These are phyloP conservation scores for Phortica magna DNA, from an alignment of 2,888 invertebrate species.

Conservation along the genomic window DNA sequence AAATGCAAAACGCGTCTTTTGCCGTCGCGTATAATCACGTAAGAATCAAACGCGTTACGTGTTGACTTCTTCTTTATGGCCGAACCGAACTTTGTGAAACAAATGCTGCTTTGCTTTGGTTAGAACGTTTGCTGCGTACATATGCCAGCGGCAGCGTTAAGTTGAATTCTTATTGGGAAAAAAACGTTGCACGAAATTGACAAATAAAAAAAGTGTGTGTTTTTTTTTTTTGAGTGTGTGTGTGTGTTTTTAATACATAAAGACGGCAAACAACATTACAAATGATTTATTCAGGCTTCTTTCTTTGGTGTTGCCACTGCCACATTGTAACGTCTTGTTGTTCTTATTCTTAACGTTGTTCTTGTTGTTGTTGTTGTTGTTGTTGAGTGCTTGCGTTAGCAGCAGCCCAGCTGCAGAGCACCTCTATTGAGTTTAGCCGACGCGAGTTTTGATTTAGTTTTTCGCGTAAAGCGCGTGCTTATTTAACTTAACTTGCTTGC, in stretches of 20 bases:
- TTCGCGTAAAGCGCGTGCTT: conserved; percentile 28
- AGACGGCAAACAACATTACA: conserved; percentile 32
- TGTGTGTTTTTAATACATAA: conserved; percentile 41
- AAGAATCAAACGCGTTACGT: too few relatives aligned
- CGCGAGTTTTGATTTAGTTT: not conserved
- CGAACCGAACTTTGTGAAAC: too few relatives aligned
- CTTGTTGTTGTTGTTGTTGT: conserved; percentile 40
- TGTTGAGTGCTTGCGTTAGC: conserved; percentile 12
- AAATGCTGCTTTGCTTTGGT: too few relatives aligned
- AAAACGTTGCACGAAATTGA: conserved; percentile 28
- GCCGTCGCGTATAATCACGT: too few relatives aligned
- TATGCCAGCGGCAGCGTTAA: too few relatives aligned
- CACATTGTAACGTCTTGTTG: conserved; percentile 36
- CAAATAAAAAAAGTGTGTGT: not conserved
- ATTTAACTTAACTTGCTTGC: not conserved
- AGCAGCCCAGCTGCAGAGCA: conserved; percentile 30
- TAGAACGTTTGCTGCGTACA: too few relatives aligned
- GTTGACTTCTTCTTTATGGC: too few relatives aligned
- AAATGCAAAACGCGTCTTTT: too few relatives aligned
- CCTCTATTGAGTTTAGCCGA: conserved; percentile 14
- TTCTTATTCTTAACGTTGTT: conserved; percentile 40
- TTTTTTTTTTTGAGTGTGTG: not conserved
- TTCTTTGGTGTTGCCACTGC: not conserved
- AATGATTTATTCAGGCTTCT: not conserved
- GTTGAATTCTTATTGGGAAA: too few relatives aligned